Conservation (phyloP, 1,140 invertebrate species). For the Reticulitermes speratus region DNA sequence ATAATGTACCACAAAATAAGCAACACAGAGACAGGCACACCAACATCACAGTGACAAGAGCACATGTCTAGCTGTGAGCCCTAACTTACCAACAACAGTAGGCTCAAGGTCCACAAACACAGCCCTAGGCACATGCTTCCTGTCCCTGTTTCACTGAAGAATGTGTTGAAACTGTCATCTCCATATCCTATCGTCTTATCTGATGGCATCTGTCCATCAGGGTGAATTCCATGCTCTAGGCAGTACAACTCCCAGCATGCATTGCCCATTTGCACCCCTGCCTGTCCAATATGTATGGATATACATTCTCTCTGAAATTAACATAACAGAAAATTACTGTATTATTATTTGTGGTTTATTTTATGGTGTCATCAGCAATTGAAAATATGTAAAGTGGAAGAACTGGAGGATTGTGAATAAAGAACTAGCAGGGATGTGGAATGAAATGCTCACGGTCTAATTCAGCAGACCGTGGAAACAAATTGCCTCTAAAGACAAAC, state of each 20-base stretch:
- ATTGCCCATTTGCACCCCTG: conserved; percentile 88
- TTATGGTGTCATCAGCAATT: too few species aligned
- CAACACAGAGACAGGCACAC: background rate
- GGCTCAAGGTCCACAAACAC: conserved; percentile 71
- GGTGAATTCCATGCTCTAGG: conserved; percentile 86
- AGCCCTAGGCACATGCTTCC: conserved; percentile 77
- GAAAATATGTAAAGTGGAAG: too few species aligned
- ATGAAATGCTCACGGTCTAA: too few species aligned
- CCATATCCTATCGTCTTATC: conserved; percentile 64
- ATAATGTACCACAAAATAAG: background rate
- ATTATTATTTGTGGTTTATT: background rate
- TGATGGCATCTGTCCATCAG: conserved; percentile 74
- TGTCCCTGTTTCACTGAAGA: conserved; percentile 85
- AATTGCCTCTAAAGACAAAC: too few species aligned
- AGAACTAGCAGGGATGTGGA: too few species aligned
- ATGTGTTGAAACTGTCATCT: conserved; percentile 85
- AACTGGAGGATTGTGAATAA: too few species aligned
- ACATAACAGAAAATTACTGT: conserved; percentile 28
- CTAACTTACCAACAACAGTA: conserved; percentile 62
- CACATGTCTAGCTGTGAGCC: background rate
- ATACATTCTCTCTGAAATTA: conserved; percentile 74
- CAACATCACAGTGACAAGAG: background rate
- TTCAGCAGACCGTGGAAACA: too few species aligned
- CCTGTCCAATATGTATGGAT: conserved; percentile 85
- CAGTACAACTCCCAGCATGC: conserved; percentile 87